Conservation (phyloP, 2,888 invertebrate genomes). For the Dyspetes luteomarginatus region DNA sequence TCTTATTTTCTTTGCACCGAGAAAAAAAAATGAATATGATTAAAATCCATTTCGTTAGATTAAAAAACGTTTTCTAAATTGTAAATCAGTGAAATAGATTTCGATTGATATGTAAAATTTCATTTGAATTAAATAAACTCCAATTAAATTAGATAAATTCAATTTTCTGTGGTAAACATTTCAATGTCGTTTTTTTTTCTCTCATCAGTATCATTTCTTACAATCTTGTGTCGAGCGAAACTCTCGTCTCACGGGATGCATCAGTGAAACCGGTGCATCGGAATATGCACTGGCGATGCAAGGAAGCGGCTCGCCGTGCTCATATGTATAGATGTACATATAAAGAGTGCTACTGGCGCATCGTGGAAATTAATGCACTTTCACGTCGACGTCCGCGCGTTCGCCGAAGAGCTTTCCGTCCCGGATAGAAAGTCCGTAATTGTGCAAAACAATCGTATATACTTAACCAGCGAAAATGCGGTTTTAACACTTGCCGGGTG, state of each 20-base stretch:
- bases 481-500: slow-evolving; percentile 49
- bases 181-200: not conserved
- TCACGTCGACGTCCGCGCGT: slow-evolving; percentile 66
- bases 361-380: slow-evolving; percentile 73
- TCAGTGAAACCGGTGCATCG: slow-evolving; percentile 40
- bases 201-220: slow-evolving; percentile 31
- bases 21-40: no score
- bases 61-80: no score
- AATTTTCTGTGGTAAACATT: not conserved
- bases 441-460: slow-evolving; percentile 65
- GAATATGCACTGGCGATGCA: slow-evolving; percentile 39
- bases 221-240: slow-evolving; percentile 41
- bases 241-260: slow-evolving; percentile 61
- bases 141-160: no score
- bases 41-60: no score
- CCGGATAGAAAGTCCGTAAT: slow-evolving; percentile 70
- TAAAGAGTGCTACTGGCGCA: slow-evolving; percentile 41
- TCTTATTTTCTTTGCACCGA: no score
- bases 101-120: no score
- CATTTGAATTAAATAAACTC: no score
- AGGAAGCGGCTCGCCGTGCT: slow-evolving; percentile 35
- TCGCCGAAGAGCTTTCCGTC: slow-evolving; percentile 65
- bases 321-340: slow-evolving; percentile 2
- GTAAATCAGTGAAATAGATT: no score
- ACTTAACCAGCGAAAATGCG: slow-evolving; percentile 47